phyloP scores from a whole-genome alignment of 2,113 vertebrate species.

The Gnathonemus echidnorhynchus region DNA sequence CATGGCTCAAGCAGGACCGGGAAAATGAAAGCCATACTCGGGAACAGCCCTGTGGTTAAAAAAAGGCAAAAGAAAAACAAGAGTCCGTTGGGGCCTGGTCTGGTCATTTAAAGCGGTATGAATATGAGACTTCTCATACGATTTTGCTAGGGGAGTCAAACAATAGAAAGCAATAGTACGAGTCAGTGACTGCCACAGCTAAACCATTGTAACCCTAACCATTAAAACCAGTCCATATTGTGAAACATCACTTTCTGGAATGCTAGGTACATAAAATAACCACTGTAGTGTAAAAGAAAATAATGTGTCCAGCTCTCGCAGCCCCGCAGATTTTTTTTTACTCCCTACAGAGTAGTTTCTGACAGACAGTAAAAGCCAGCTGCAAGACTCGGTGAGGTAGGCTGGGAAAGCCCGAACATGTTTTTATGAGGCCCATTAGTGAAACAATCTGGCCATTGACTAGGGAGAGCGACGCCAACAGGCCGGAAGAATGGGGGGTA shows the following conservation, averaged over 20 bases:
- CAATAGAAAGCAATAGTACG: slow-evolving; percentile 3
- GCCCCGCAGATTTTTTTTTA: not conserved
- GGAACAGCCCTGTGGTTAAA: slow-evolving; percentile 11
- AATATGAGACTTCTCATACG: slow-evolving; percentile 15
- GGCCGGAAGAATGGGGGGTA: not conserved
- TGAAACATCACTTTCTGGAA: slow-evolving; percentile 5
- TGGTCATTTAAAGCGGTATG: slow-evolving; percentile 16
- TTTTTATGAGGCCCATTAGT: slow-evolving; percentile 28
- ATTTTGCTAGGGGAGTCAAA: slow-evolving; percentile 11
- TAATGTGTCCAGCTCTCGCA: not conserved
- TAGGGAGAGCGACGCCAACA: not conserved
- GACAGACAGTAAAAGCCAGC: slow-evolving; percentile 5
- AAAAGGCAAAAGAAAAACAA: slow-evolving; percentile 14
- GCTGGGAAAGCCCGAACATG: not conserved
- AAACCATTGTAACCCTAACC: not conserved
- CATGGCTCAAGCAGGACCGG: not conserved
- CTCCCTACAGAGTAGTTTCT: slow-evolving; percentile 2
- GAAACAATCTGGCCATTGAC: slow-evolving; percentile 25
- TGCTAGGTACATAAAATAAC: not conserved
- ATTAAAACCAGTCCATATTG: not conserved
- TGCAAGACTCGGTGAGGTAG: not conserved
- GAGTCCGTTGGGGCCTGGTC: not conserved
- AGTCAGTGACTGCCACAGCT: not conserved
- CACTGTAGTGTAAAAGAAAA: not conserved
- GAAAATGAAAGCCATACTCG: slow-evolving; percentile 1